Evolutionary conservation across 2,797 vertebrate species (phyloP).

Genomic region (Tarsius wallacei): DNA sequence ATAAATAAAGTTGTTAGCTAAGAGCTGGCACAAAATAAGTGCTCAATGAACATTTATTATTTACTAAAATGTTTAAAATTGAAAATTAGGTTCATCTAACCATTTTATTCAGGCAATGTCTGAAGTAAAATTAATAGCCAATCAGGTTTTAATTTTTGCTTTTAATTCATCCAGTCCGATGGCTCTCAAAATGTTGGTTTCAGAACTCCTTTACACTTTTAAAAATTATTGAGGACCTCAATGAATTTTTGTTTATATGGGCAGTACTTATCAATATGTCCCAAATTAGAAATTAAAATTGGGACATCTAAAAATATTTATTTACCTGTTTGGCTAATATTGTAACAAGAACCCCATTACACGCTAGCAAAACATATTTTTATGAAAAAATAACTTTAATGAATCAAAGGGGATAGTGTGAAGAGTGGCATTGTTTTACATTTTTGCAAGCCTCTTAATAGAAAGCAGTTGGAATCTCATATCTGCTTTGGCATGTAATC

Average conservation of each 20-base stretch:
- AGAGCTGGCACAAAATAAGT: not conserved
- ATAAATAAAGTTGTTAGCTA: not conserved
- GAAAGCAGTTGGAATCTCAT: constrained; percentile 13
- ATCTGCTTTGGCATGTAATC: constrained; percentile 20
- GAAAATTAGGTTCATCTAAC: constrained; percentile 5
- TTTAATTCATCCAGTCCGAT: not conserved
- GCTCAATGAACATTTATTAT: not conserved
- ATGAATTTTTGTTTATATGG: not conserved
- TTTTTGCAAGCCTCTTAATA: constrained; percentile 59
- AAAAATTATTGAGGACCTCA: not conserved
- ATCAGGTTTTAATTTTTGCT: not conserved
- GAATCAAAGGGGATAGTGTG: not conserved
- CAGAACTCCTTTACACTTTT: not conserved
- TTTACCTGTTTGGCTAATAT: not conserved
- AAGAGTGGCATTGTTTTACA: not conserved
- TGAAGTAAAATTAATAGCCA: constrained; percentile 27
- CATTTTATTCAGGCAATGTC: not conserved
- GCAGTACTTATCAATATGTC: not conserved
- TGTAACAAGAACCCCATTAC: not conserved
- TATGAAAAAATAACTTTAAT: constrained; percentile 29
- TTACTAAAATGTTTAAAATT: not conserved
- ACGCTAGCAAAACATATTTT: constrained; percentile 15
- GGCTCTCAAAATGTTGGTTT: not conserved
- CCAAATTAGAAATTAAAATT: constrained; percentile 40
- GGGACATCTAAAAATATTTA: not conserved